Conservation (phyloP, 2,797 vertebrate species). For the Chlorospingus semifuscus region DNA sequence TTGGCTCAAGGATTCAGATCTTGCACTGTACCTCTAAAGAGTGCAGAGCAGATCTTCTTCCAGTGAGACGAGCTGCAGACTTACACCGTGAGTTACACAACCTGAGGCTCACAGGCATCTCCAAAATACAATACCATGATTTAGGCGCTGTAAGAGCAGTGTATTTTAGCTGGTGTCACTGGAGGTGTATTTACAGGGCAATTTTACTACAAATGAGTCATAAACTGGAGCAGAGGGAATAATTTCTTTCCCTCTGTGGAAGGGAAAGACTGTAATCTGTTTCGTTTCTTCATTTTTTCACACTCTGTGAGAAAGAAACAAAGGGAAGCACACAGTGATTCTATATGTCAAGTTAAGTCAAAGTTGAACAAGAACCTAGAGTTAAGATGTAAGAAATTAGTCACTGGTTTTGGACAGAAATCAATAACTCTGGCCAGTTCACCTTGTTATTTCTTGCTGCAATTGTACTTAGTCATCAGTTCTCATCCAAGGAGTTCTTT, state of each 20-base stretch:
- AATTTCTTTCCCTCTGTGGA: not conserved
- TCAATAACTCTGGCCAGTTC: not conserved
- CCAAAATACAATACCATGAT: not conserved
- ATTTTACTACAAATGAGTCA: not conserved
- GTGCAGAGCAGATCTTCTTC: not conserved
- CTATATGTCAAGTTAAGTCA: not conserved
- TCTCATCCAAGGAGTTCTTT: not conserved
- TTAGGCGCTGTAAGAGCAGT: not conserved
- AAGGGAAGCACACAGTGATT: not conserved
- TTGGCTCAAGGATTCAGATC: not conserved
- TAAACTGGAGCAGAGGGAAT: not conserved
- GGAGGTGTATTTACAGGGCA: not conserved
- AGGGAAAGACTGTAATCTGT: not conserved
- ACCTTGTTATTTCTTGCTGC: not conserved
- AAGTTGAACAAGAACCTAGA: not conserved
- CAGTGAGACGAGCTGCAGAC: not conserved
- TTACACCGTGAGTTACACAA: fast-evolving
- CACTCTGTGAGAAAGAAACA: not conserved
- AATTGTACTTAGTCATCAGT: not conserved
- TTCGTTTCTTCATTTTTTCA: not conserved
- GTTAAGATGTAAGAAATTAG: not conserved
- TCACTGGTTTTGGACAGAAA: not conserved
- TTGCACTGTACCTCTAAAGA: not conserved
- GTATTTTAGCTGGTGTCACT: not conserved
- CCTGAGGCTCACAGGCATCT: not conserved